phyloP scores from a whole-genome alignment of 2,888 invertebrate species.

The Eupithecia centaureata region DNA sequence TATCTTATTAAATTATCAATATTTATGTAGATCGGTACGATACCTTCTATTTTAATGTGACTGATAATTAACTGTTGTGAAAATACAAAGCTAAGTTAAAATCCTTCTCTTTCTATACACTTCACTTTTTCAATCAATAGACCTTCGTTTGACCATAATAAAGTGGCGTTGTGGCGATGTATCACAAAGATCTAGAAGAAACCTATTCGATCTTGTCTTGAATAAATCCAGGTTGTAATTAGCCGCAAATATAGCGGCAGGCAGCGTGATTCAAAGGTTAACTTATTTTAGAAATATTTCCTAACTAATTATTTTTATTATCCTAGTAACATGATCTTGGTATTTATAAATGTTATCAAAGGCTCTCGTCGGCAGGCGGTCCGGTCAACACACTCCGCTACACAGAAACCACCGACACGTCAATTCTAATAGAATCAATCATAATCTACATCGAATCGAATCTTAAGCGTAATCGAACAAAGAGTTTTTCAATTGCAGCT shows the following conservation, averaged over 20 bases:
- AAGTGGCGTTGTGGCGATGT: too few species aligned
- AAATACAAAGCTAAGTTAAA: background rate
- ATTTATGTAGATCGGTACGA: background rate
- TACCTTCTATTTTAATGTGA: background rate
- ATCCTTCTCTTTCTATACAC: background rate
- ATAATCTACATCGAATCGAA: slow-evolving; percentile 68
- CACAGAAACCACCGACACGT: slow-evolving; percentile 70
- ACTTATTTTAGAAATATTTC: background rate
- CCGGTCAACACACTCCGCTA: slow-evolving; percentile 78
- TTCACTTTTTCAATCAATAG: too few species aligned
- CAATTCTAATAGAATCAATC: slow-evolving; percentile 78
- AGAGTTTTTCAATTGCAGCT: slow-evolving; percentile 27
- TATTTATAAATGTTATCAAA: slow-evolving; percentile 51
- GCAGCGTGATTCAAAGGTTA: too few species aligned
- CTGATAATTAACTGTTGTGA: background rate
- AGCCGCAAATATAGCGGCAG: too few species aligned
- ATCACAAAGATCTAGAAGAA: too few species aligned
- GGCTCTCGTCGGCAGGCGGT: slow-evolving; percentile 72
- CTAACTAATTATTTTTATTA: background rate
- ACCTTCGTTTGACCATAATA: too few species aligned
- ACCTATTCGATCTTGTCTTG: too few species aligned
- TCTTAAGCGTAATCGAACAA: slow-evolving; percentile 50
- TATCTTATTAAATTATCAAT: background rate
- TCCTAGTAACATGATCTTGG: slow-evolving; percentile 51
- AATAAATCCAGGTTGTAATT: too few species aligned